Base-by-base conservation (phyloP, 1,140 invertebrate species). In the Drosophila ficusphila region DNA sequence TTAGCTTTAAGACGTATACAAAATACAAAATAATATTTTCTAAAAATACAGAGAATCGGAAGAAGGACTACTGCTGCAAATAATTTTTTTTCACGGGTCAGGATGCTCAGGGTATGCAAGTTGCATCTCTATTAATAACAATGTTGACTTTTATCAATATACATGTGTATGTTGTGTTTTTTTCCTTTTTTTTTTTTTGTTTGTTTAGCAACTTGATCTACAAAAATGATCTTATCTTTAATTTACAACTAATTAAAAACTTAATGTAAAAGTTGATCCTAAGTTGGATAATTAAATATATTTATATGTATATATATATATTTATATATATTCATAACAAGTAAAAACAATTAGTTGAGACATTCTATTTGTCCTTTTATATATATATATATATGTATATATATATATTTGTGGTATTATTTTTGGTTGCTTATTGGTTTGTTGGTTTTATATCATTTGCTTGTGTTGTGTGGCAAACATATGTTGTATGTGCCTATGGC, bases 201-300 rank as follows among this genome's bases (percentile, higher is more conserved):
- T 44, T 39, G 1, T 21, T 21, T 16, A 7, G 9, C 44, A 47
- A 16, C 49, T 67, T 76, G 71, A 76, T 81, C 71, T 76, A 25
- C 29, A 81, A 81, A 79, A 76, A 61, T 71, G 46, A 81, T 67
- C 78, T 81, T 81, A 79, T 56, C 36, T 56, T 36, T 38, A 41
- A 52, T 19, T 76, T 77, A 78, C 29, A 39, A 76, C 78, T 82
- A 82, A 76, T 82, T 82, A 73, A 76, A 82, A 82, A 82, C 78
- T 82, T 82, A 82, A 73, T 72, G 54, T 82, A 68, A 48, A 69
- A 58, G 67, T 64, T 62, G 29, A 60, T 62, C 58, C 58, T 33
- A 39, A 31, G 57, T 23, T 42, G 58, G 58, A 62, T 62, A 61
- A 23, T 62, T 62, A 62, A 58, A 36, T 52, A 34, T 57, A 67